Conservation (phyloP, 2,888 invertebrate species). For the Hypercompe scribonia region DNA sequence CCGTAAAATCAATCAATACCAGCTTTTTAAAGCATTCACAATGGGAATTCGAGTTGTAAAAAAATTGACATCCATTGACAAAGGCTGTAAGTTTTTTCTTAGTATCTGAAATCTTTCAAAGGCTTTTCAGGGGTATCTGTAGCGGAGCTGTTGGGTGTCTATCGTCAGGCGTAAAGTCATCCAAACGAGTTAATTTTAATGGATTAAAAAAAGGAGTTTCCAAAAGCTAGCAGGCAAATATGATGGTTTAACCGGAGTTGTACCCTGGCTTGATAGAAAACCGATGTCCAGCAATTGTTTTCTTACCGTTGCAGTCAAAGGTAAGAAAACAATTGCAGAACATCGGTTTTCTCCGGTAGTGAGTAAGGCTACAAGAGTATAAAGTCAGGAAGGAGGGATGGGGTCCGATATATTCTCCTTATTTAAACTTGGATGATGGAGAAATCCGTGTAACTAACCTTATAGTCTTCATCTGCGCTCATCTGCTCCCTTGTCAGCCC, state of each 20-base stretch:
- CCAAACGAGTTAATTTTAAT: not conserved
- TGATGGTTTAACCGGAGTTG: no score
- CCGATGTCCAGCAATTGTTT: no score
- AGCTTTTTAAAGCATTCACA: not conserved
- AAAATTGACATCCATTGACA: not conserved
- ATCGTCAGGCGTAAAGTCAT: not conserved
- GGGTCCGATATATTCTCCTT: no score
- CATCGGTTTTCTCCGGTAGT: no score
- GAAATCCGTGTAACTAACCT: constrained; percentile 70
- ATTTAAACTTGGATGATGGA: not conserved
- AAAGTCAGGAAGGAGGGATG: no score
- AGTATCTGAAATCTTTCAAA: not conserved
- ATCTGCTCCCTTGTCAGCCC: constrained; percentile 98
- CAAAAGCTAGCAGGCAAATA: not conserved
- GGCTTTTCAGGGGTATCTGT: not conserved
- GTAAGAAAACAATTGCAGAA: no score
- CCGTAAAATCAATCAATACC: not conserved
- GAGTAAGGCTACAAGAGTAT: no score
- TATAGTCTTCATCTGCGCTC: constrained; percentile 98
- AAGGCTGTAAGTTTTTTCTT: not conserved
- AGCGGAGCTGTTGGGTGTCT: not conserved
- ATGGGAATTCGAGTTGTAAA: not conserved
- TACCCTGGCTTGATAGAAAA: no score
- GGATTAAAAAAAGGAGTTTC: not conserved
- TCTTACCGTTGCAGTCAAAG: no score